phyloP scores from a whole-genome alignment of 2,888 invertebrate species.

The Polydrusus cervinus region DNA sequence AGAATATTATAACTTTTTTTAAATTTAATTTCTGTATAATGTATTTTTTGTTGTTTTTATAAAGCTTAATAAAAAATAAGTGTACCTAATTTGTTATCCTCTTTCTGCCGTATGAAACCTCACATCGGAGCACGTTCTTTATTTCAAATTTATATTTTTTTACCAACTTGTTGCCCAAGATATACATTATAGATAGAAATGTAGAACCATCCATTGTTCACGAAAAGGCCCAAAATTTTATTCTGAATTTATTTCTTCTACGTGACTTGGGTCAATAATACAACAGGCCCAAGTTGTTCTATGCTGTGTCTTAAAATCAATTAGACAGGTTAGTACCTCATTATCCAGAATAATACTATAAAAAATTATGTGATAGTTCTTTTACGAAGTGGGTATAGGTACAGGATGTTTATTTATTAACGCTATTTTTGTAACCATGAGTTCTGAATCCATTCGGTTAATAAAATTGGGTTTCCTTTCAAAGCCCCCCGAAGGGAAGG shows the following conservation, averaged over 20 bases:
- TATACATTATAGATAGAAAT: constrained; percentile 43
- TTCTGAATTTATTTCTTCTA: constrained; percentile 54
- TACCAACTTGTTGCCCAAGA: constrained; percentile 39
- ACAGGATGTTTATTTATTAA: too few relatives aligned
- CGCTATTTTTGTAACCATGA: too few relatives aligned
- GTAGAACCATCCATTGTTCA: constrained; percentile 39
- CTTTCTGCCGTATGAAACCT: neutral
- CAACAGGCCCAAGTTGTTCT: constrained; percentile 38
- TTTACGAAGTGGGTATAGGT: too few relatives aligned
- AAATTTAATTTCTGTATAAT: too few relatives aligned
- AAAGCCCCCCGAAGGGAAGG: too few relatives aligned
- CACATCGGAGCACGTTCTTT: neutral
- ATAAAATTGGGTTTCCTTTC: too few relatives aligned
- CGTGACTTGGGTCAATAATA: constrained; percentile 50
- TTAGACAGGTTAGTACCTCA: constrained; percentile 53
- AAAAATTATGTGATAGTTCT: too few relatives aligned
- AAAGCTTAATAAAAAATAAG: too few relatives aligned
- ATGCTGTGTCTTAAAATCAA: constrained; percentile 50
- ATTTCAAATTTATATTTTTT: constrained; percentile 38
- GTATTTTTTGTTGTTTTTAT: neutral
- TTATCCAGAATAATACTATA: too few relatives aligned
- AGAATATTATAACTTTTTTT: too few relatives aligned
- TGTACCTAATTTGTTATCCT: neutral
- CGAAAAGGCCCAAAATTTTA: constrained; percentile 49
- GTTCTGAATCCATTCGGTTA: too few relatives aligned